Percentiles rank a stretch among this genome's conserved stretches.
Evolutionary conservation across 2,888 invertebrate species (phyloP).

Genomic region (Idaea straminata): DNA sequence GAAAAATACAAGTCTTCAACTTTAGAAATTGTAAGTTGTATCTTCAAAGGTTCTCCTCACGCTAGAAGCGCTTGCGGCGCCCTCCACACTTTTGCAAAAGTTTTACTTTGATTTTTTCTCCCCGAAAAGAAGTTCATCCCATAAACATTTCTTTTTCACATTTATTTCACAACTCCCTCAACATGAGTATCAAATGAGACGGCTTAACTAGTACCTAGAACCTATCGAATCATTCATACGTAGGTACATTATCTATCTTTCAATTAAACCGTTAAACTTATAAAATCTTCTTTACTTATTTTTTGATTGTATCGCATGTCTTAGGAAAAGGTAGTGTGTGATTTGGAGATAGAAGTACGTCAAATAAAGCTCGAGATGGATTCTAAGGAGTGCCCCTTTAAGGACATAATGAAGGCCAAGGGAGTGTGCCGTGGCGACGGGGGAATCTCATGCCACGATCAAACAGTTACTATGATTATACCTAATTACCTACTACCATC

Average conservation of each 20-base stretch:
- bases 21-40: slow-evolving; percentile 48
- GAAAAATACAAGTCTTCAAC: slow-evolving; percentile 53
- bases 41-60: not conserved
- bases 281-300: not conserved
- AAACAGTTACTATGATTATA: slow-evolving; percentile 41
- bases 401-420: slow-evolving; percentile 4
- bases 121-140: too few species aligned
- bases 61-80: not conserved
- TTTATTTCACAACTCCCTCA: too few species aligned
- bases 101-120: too few species aligned
- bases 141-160: too few species aligned
- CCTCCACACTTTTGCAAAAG: too few species aligned
- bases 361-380: slow-evolving; percentile 65
- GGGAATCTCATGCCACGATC: slow-evolving; percentile 55
- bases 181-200: too few species aligned
- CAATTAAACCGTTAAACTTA: too few species aligned
- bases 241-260: too few species aligned
- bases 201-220: too few species aligned
- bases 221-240: too few species aligned
- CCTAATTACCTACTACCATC: not conserved
- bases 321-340: slow-evolving; percentile 81
- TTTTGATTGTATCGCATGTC: not conserved
- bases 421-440: slow-evolving; percentile 51
- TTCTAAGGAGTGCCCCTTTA: slow-evolving; percentile 28
- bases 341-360: slow-evolving; percentile 81